phyloP scores from a whole-genome alignment of 2,113 vertebrate species.

The Hypomesus transpacificus region DNA sequence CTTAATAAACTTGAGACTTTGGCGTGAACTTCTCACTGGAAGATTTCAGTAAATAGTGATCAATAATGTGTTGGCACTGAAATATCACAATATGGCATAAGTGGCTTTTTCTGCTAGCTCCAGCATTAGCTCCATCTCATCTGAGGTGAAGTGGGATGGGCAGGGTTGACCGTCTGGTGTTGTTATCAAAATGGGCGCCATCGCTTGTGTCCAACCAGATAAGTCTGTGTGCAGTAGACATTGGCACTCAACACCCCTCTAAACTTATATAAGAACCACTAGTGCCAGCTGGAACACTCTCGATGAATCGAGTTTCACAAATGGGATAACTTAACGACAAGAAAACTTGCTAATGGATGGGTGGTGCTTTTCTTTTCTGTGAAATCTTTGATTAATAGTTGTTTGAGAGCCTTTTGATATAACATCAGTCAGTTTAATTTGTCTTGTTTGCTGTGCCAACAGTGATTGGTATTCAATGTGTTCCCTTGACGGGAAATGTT shows the following conservation, averaged over 20 bases:
- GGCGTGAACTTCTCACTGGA: too few species aligned
- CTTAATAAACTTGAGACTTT: too few species aligned
- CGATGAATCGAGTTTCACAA: constrained; percentile 12
- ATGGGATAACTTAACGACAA: constrained; percentile 13
- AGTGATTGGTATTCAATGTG: neutral
- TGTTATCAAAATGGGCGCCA: constrained; percentile 59
- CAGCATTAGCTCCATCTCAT: too few species aligned
- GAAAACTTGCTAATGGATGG: constrained; percentile 12
- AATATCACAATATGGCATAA: too few species aligned
- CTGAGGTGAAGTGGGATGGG: constrained; percentile 8
- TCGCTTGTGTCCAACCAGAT: constrained; percentile 58
- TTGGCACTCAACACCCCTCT: constrained; percentile 16
- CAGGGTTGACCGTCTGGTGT: constrained; percentile 51
- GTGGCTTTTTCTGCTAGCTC: too few species aligned
- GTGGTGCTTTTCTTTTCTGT: constrained; percentile 21
- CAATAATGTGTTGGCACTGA: too few species aligned
- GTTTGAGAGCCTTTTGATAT: neutral
- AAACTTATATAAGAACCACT: constrained; percentile 45
- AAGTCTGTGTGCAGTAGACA: constrained; percentile 36
- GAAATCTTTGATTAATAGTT: constrained; percentile 22
- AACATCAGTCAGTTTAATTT: neutral
- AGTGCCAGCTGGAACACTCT: constrained; percentile 29
- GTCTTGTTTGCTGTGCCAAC: neutral
- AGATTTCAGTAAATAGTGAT: too few species aligned
- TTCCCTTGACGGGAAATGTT: too few species aligned